These are phyloP conservation scores for Scaptomyza pallida DNA, from an alignment of 1,140 invertebrate species.

Conservation along the genomic window DNA sequence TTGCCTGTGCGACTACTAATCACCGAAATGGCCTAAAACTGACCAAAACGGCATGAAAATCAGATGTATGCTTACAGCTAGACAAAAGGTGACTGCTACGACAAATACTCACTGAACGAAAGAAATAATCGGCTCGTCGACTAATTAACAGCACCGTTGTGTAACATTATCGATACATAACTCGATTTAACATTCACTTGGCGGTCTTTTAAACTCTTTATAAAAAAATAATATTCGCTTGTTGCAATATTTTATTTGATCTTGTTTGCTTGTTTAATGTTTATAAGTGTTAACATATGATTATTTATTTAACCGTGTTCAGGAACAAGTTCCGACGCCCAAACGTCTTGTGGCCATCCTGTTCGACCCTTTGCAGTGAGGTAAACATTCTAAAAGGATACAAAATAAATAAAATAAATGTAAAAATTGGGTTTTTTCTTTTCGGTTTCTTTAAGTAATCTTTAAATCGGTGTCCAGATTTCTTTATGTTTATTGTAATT, in stretches of 20 bases:
- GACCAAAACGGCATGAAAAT: constrained; percentile 14
- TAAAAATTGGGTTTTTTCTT: constrained; percentile 2
- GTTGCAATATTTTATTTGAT: background rate
- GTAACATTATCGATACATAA: background rate
- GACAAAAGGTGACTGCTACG: constrained; percentile 6
- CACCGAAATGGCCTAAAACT: constrained; percentile 32
- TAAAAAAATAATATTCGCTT: background rate
- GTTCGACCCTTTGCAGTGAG: constrained; percentile 88
- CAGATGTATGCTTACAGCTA: constrained; percentile 2
- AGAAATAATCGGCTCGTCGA: too few species aligned
- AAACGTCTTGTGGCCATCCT: constrained; percentile 97
- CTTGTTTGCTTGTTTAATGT: background rate
- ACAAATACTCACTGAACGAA: constrained; percentile 1
- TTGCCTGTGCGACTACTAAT: constrained; percentile 30
- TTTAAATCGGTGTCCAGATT: too few species aligned
- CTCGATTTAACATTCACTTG: background rate
- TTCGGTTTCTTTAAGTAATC: too few species aligned
- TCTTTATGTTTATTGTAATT: too few species aligned
- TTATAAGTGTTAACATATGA: background rate
- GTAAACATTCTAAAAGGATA: constrained; percentile 86
- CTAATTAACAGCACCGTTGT: background rate
- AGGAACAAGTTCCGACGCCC: constrained; percentile 90
- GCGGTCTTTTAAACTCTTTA: background rate
- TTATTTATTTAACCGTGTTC: constrained; percentile 86
- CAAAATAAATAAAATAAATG: constrained; percentile 22